Base-by-base conservation (phyloP, 2,797 vertebrate species). In the Acridotheres tristis region DNA sequence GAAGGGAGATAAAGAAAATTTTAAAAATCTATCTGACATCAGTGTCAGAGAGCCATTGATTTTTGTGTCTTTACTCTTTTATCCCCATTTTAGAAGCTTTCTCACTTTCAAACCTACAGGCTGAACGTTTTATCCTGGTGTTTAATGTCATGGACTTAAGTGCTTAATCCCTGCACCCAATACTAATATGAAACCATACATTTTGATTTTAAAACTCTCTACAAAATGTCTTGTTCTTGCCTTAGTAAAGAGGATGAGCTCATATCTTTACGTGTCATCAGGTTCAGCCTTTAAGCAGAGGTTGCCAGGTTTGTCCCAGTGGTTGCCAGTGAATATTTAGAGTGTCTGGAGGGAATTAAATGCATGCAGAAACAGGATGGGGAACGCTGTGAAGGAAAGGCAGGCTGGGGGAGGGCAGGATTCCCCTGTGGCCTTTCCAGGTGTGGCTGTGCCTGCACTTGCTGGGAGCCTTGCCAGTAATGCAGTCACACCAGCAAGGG, bases 171-270 rank as follows among this genome's bases (percentile, higher is more conserved):
- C 75, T 68, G 59, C 75, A 66, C 67, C 36, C 26, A 16, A 71
- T 87, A 32, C 38, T 73, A 61, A 34, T 43, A 30, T 29, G 10
- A 38, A 90, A 38, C 42, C 21, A 25, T 72, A 43, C 48, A 51
- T 92, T 92, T 84, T 87, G 26, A 30, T 89, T 75, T 81, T 79
- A 53, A 69, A 87, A 69, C 43, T 43, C n/a, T 23, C 69, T 82
- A 55, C 17, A n/a, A 30, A 68, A 55, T 45, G 13, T 30, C 67
- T 78, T 34, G 4, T 61, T 87, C 87, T 85, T 76, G 55, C 81
- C 58, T 67, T 89, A 23, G 75, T 54, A n/a, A 85, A 85, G 90
- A 61, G 42, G 54, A 94, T 90, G 91, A 93, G 50, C 67, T 93
- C 81, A 21, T 62, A 54, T 87, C 78, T 89, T 58, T 25, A 53